Evolutionary conservation across 2,797 vertebrate species (phyloP), one percentile per base, ranked within the genome.

Genomic region (Danionella dracula): DNA sequence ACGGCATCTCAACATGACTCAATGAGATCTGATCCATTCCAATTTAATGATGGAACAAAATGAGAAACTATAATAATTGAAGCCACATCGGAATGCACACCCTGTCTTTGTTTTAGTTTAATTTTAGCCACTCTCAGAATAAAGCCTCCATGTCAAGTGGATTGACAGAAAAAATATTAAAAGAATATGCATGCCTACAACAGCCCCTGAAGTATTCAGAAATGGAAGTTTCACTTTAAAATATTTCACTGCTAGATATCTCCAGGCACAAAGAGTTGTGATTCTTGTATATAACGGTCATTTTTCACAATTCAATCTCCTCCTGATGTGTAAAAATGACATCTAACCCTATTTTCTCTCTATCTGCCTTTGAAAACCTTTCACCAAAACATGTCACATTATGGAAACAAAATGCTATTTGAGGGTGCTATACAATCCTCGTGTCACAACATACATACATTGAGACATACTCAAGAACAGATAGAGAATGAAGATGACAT

Each of bases 21-120:
- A 68, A 71, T 50, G 29, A 71, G 48, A 49, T 42, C 53, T 11
- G 31, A 71, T 68, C 73, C 48, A 68, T 59, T 51, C 46, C 13
- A 42, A 37, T 68, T 56, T 51, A 68, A 19, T 8, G 60, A 51
- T 31, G 19, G 27, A 63, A 63, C 27, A 53, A 42, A 42, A 63
- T 63, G 37, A 34, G 48, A 41, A 35, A 63, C 35, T 29, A 41
- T 35, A 51, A 31, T 31, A 46, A 50, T 48, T 53, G 42, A 63
- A 63, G 38, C 27, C 60, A 63, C 16, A 41, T 4, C 1, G n/a
- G n/a, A 27, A 27, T 27, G 20, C 34, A 37, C 35, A 40, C n/a
- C 35, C 35, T 38, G 19, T 53, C 9, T 8, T 15, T 42, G 13
- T 41, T 13, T 20, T 12, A 19, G 9, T 29, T 42, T 29, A 27